Evolutionary conservation across 2,797 vertebrate genomes (phyloP).

Genomic region (Sylvilagus floridanus): DNA sequence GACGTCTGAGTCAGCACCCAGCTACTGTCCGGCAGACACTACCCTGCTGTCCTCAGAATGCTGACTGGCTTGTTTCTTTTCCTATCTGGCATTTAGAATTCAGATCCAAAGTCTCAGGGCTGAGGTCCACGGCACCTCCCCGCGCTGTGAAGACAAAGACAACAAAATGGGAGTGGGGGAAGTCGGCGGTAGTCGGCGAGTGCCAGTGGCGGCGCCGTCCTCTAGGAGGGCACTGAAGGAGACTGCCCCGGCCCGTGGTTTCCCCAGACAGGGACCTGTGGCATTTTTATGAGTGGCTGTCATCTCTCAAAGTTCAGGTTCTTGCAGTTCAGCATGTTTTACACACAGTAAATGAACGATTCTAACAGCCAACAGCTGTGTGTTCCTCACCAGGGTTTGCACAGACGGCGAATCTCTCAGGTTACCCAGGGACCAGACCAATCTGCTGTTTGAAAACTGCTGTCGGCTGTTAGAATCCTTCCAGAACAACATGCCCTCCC

Average conservation of each 20-base stretch:
- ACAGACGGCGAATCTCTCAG: background rate
- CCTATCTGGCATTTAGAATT: background rate
- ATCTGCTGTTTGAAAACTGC: background rate
- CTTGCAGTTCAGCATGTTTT: background rate
- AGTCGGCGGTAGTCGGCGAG: accelerated
- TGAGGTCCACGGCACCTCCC: background rate
- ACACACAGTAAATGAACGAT: background rate
- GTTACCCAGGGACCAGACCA: background rate
- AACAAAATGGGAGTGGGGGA: background rate
- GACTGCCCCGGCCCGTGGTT: too few relatives aligned
- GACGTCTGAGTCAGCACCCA: background rate
- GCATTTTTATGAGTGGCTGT: background rate
- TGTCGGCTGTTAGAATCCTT: background rate
- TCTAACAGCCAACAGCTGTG: background rate
- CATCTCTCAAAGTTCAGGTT: background rate
- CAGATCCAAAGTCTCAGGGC: background rate
- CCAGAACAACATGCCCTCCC: background rate
- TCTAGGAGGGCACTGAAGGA: too few relatives aligned
- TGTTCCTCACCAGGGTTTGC: background rate
- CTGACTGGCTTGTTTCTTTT: background rate
- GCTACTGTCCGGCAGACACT: background rate
- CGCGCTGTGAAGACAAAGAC: background rate
- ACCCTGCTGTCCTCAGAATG: background rate
- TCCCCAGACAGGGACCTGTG: background rate
- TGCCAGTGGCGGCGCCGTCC: too few relatives aligned